These are phyloP conservation scores for Temnothorax longispinosus DNA, from an alignment of 1,140 invertebrate genomes.

Conservation along the genomic window DNA sequence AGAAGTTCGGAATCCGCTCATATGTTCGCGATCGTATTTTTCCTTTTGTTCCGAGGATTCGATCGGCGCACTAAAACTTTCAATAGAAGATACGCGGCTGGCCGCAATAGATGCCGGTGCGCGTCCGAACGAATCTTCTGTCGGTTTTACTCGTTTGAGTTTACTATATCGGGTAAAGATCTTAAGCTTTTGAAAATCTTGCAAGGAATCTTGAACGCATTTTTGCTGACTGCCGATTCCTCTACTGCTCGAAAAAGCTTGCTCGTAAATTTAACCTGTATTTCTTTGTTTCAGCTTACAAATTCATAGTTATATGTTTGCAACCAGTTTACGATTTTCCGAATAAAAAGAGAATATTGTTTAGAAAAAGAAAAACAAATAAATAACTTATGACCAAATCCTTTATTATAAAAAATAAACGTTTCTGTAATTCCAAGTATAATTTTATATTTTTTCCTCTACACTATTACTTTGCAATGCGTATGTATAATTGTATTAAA, in stretches of 20 bases:
- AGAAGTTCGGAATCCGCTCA: conserved; percentile 46
- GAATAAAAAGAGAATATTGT: not conserved
- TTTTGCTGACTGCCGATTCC: conserved; percentile 40
- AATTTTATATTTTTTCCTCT: not conserved
- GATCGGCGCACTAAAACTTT: conserved; percentile 37
- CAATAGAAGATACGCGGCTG: conserved; percentile 37
- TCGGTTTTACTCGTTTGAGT: conserved; percentile 38
- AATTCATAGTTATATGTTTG: not conserved
- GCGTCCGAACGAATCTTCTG: conserved; percentile 47
- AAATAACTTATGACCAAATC: not conserved
- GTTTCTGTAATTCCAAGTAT: not conserved
- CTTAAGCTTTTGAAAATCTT: conserved; percentile 44
- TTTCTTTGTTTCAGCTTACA: not conserved
- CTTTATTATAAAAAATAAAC: not conserved
- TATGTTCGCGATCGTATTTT: conserved; percentile 38
- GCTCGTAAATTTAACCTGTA: conserved; percentile 38
- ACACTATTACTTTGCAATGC: not conserved
- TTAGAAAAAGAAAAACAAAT: not conserved
- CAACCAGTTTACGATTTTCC: conserved; percentile 2
- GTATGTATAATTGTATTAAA: not conserved
- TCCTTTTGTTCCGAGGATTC: conserved; percentile 45
- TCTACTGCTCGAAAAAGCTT: not conserved
- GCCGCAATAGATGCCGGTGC: conserved; percentile 17
- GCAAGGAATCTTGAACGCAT: conserved; percentile 42
- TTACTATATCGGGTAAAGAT: conserved; percentile 21